Evolutionary conservation across 2,797 vertebrate species (phyloP), one percentile per base, ranked within the genome.

Genomic region (Gallinago stenura): DNA sequence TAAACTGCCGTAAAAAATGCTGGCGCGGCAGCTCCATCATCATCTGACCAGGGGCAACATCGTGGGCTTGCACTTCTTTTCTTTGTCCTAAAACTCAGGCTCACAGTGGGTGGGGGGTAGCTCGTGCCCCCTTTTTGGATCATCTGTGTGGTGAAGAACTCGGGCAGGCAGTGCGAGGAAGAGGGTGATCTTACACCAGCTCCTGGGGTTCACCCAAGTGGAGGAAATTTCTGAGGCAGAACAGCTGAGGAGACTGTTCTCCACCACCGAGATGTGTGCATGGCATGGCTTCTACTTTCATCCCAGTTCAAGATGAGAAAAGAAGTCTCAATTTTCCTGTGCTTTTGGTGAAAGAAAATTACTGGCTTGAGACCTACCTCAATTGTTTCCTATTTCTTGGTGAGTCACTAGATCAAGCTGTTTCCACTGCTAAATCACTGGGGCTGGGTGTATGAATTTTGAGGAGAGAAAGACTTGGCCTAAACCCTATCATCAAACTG

Each of bases 1-100:
- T 97, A 98, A 98, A 97, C 68, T 71, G 94, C 97, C 19, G 33
- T 96, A 80, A 96, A 97, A 98, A 97, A 85, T 72, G 97, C 97
- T 98, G 97, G 92, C 22, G 6, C 3, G 41, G 97, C 97, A 97
- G 31, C 95, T 97, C 91, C 26, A 1, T 30, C 8, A 66, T 64
- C 26, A 16, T 68, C 81, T 64, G 26, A 51, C 53, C 10, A 15
- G 51, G 37, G 65, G 68, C 8, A 1, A 58, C 65, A 3, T 43
- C 12, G 15, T 3, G 19, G 57, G 60, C 50, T 91, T 43, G 51
- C 43, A 57, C 39, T 18, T 70, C 56, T 96, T 64, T 70, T 50
- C 78, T 70, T 65, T 70, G 58, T 41, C 70, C 54, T 71, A 25
- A 66, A 93, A 62, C 37, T 58, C 33, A 26, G 35, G n/a, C 28